These are phyloP conservation scores for Macropodus opercularis DNA, from an alignment of 2,797 vertebrate species.

Conservation along the genomic window DNA sequence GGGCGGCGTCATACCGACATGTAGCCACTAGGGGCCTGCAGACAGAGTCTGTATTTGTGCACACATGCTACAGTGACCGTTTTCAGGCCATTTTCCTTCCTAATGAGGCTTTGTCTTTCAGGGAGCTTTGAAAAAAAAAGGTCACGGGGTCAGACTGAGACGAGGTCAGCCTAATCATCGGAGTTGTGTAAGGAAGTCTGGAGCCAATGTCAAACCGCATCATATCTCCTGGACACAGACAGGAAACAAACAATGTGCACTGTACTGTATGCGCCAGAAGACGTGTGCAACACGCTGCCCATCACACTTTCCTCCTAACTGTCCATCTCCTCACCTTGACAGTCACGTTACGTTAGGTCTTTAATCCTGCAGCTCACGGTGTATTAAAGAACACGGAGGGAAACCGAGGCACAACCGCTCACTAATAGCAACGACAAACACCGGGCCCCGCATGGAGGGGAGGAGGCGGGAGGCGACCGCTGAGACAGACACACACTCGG, in stretches of 20 bases:
- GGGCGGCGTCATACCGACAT: no score
- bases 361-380: conserved; percentile 74
- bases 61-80: conserved; percentile 24
- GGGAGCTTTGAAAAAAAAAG: conserved; percentile 56
- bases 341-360: conserved; percentile 76
- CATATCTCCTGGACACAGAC: conserved; percentile 68
- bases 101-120: conserved; percentile 73
- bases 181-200: conserved; percentile 76
- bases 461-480: conserved; percentile 28
- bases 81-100: conserved; percentile 55
- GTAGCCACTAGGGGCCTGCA: conserved; percentile 43
- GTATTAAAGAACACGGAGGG: conserved; percentile 69
- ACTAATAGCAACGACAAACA: conserved; percentile 79
- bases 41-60: conserved; percentile 6
- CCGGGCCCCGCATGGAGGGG: conserved; percentile 52
- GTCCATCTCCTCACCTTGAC: conserved; percentile 62
- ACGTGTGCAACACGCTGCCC: conserved; percentile 37
- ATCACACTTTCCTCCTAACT: conserved; percentile 24
- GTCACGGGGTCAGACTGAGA: conserved; percentile 67
- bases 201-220: conserved; percentile 75
- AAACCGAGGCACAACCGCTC: conserved; percentile 70
- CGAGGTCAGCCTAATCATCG: conserved; percentile 75
- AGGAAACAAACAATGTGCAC: conserved; percentile 66
- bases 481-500: conserved; percentile 23
- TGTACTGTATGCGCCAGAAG: conserved; percentile 24